A percentile compares a stretch with the other conserved stretches of the same genome.
Conservation (phyloP, 2,797 vertebrate genomes). For the Sebastes iracundus region DNA sequence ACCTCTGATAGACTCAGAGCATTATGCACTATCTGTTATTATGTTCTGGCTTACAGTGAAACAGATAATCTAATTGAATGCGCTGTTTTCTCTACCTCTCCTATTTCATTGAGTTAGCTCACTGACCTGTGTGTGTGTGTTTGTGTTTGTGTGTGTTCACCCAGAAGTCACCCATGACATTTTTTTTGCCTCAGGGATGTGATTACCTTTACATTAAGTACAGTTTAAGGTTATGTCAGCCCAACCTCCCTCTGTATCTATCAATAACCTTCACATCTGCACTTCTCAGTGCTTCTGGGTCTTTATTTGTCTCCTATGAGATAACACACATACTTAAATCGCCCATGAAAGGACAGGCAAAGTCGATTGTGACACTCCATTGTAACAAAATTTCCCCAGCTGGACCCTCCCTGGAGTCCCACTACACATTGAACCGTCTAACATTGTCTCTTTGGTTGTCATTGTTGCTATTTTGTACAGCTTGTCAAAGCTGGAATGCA, state of each 20-base stretch:
- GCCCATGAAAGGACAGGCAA: slow-evolving; percentile 31
- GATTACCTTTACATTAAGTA: slow-evolving; percentile 27
- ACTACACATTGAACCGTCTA: not conserved
- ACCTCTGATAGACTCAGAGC: slow-evolving; percentile 36
- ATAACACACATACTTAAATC: slow-evolving; percentile 4
- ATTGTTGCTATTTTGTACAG: not conserved
- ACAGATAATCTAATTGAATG: slow-evolving; percentile 61
- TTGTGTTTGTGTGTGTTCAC: slow-evolving; percentile 12
- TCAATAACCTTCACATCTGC: slow-evolving; percentile 26
- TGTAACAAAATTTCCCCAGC: not conserved
- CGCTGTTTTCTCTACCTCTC: slow-evolving; percentile 22
- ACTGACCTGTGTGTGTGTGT: slow-evolving; percentile 1
- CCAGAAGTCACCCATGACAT: not conserved
- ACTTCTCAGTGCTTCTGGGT: not conserved
- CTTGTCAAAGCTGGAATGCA: not conserved
- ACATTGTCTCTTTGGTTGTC: not conserved
- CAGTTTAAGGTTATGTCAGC: slow-evolving; percentile 17
- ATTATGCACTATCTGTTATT: slow-evolving; percentile 48
- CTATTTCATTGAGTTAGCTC: slow-evolving; percentile 39
- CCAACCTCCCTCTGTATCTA: not conserved
- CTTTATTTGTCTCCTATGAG: not conserved
- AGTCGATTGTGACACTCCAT: slow-evolving; percentile 15
- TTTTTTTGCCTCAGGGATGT: slow-evolving; percentile 13
- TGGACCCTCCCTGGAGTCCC: slow-evolving; percentile 1
- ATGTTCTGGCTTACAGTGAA: slow-evolving; percentile 49